Conservation (phyloP, 1,140 invertebrate genomes). For the Pseudomyrmex pallidus region DNA sequence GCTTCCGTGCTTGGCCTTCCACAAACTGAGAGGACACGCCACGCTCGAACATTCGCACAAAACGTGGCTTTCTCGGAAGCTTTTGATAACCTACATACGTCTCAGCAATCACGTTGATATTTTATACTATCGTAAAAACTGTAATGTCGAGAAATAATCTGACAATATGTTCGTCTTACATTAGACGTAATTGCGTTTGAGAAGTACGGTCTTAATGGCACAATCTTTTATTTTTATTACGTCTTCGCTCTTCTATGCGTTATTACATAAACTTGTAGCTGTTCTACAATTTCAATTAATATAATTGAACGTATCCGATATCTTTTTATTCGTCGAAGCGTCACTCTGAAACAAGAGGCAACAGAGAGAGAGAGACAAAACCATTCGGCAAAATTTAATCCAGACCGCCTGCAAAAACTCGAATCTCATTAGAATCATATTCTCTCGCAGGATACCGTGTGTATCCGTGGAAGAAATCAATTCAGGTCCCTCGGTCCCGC, state of each 20-base stretch:
- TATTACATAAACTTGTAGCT: not conserved
- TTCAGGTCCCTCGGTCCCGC: conserved; percentile 68
- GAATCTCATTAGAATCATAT: conserved; percentile 65
- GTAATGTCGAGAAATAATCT: no score
- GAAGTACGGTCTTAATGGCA: not conserved
- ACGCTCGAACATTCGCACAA: conserved; percentile 22
- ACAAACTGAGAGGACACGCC: conserved; percentile 33
- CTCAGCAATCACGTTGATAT: not conserved
- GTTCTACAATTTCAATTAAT: not conserved
- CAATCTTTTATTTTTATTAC: not conserved
- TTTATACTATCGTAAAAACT: not conserved
- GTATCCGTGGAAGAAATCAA: conserved; percentile 74
- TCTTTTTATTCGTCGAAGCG: not conserved
- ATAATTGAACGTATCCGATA: not conserved
- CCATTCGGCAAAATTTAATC: conserved; percentile 56
- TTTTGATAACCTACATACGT: conserved; percentile 3
- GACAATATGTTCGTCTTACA: not conserved
- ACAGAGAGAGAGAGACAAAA: not conserved
- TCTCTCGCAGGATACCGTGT: conserved; percentile 17
- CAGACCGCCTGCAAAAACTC: conserved; percentile 18
- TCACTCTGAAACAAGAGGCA: not conserved
- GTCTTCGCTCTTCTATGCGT: no score
- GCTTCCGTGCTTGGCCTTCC: conserved; percentile 63
- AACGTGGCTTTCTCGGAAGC: conserved; percentile 7
- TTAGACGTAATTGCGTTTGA: not conserved